Evolutionary conservation across 23 tunicate genomes (phyloP).

Genomic region (Styela clava): DNA sequence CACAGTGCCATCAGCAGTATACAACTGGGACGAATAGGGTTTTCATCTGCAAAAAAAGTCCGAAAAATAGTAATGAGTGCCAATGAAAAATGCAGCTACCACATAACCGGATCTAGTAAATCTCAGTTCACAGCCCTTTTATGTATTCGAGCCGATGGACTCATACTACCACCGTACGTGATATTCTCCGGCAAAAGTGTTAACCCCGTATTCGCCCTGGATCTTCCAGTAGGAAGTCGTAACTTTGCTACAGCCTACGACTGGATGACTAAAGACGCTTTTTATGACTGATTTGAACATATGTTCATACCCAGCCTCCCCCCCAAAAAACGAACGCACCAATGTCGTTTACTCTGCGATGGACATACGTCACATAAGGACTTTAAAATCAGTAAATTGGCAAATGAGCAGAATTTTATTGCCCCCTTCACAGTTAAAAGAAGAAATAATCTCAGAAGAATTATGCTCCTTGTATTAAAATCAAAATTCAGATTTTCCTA

Average conservation of each 20-base stretch:
- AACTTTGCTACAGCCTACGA: background rate
- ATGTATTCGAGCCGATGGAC: conserved; percentile 1
- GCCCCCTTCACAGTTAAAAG: too few species aligned
- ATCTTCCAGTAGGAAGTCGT: background rate
- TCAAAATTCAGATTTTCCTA: too few species aligned
- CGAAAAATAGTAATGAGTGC: background rate
- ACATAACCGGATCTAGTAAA: background rate
- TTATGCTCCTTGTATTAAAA: too few species aligned
- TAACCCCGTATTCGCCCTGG: conserved; percentile 15
- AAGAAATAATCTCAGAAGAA: too few species aligned
- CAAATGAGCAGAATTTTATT: too few species aligned
- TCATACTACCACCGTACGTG: conserved; percentile 14
- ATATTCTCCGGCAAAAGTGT: conserved; percentile 21
- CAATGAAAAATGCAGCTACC: background rate
- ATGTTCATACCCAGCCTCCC: background rate
- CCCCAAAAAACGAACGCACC: too few species aligned
- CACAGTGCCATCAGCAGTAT: background rate
- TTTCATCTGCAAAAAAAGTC: background rate
- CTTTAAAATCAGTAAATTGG: too few species aligned
- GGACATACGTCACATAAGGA: too few species aligned
- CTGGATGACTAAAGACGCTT: background rate
- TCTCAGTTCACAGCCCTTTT: background rate
- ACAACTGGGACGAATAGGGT: background rate
- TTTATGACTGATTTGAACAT: background rate
- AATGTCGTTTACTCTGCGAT: too few species aligned